Percentiles rank a stretch among this genome's conserved stretches.
These are phyloP conservation scores for Astyanax mexicanus DNA, from an alignment of 2,797 vertebrate species.

Conservation along the genomic window DNA sequence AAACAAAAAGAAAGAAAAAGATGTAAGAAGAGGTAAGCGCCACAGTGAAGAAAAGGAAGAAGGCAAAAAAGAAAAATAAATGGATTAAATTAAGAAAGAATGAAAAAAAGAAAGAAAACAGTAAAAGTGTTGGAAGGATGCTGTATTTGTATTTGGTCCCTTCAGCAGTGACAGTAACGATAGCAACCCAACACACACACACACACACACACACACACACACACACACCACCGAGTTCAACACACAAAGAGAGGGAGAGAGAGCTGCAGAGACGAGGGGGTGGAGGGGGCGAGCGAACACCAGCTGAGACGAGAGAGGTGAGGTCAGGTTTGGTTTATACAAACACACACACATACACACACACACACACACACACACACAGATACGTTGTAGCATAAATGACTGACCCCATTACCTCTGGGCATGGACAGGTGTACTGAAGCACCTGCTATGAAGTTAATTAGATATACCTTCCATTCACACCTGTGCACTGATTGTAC, in stretches of 20 bases:
- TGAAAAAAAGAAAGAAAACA: neutral
- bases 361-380: slow-evolving; percentile 2
- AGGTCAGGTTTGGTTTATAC: slow-evolving; percentile 10
- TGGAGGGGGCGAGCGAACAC: no score
- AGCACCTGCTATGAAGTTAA: slow-evolving; percentile 43
- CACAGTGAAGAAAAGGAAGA: no score
- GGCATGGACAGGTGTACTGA: slow-evolving; percentile 24
- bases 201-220: no score
- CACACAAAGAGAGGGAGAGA: no score
- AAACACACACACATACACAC: neutral
- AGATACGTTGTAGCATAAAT: neutral
- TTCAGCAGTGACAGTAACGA: neutral
- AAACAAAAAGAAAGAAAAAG: no score
- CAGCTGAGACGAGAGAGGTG: neutral
- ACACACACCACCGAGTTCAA: slow-evolving; percentile 9
- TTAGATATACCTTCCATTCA: slow-evolving; percentile 9
- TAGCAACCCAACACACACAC: slow-evolving; percentile 12
- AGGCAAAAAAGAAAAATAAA: no score
- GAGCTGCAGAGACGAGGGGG: neutral
- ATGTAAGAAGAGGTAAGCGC: no score
- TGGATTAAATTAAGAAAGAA: no score
- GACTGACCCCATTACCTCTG: slow-evolving; percentile 29
- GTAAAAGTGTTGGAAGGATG: neutral
- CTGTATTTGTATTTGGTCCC: neutral
- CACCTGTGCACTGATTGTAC: slow-evolving; percentile 21